Conservation (phyloP, 2,888 invertebrate species). For the Ferrisia virgata region DNA sequence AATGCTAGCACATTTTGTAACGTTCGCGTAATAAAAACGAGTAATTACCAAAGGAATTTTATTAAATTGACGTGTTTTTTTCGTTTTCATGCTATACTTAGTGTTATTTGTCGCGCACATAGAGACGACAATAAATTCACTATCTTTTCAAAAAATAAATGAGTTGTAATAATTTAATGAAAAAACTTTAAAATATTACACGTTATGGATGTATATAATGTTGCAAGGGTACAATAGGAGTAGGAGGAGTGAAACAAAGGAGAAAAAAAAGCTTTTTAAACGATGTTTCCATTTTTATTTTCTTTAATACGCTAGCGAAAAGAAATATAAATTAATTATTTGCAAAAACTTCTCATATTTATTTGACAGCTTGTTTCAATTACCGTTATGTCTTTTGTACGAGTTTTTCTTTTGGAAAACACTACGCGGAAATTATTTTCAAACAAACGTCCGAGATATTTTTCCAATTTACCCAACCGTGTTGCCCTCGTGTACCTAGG, state of each 20-base stretch:
- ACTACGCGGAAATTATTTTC: no score
- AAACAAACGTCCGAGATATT: no score
- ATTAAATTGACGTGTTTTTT: background rate
- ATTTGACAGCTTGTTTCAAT: slow-evolving; percentile 22
- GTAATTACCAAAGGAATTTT: slow-evolving; percentile 10
- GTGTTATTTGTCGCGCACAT: no score
- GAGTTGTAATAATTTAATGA: slow-evolving; percentile 23
- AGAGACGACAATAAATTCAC: background rate
- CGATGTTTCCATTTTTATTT: background rate
- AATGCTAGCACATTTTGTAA: background rate
- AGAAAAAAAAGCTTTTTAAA: background rate
- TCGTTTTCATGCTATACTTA: no score
- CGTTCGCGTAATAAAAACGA: background rate
- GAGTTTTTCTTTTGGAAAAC: no score
- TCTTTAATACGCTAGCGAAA: background rate
- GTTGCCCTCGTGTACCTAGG: background rate
- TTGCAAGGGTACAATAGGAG: background rate
- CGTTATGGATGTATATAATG: background rate
- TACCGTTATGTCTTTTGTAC: background rate
- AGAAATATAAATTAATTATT: slow-evolving; percentile 15
- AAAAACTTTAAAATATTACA: slow-evolving; percentile 17
- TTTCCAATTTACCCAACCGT: background rate
- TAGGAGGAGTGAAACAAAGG: background rate
- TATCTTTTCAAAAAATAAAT: slow-evolving; percentile 10
- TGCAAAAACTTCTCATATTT: background rate